Evolutionary conservation across 2,888 invertebrate genomes (phyloP).

Genomic region (Gordius sp.): DNA sequence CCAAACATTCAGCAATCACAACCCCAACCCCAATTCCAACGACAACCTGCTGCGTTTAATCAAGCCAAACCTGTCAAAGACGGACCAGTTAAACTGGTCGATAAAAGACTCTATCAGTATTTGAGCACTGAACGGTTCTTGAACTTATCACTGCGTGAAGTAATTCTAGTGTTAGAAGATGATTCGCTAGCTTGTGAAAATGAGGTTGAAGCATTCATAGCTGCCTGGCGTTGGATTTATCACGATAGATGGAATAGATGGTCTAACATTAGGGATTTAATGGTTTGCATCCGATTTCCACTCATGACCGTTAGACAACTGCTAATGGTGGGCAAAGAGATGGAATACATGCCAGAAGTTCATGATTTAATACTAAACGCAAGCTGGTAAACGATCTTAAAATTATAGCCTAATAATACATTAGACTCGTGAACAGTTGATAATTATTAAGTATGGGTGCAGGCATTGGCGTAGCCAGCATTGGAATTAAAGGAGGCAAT

Average conservation of each 20-base stretch:
- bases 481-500: too few species aligned
- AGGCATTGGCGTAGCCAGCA: too few species aligned
- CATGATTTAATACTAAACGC: neutral
- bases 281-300: neutral
- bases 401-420: too few species aligned
- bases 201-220: neutral
- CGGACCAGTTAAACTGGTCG: neutral
- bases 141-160: neutral
- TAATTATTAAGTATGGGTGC: too few species aligned
- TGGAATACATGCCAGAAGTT: neutral
- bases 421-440: too few species aligned
- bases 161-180: neutral
- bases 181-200: neutral
- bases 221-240: constrained; percentile 1
- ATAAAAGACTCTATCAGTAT: neutral
- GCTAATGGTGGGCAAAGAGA: neutral
- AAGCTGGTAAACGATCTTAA: too few species aligned
- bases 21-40: too few species aligned
- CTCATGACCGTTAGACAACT: neutral
- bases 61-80: too few species aligned
- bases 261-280: neutral
- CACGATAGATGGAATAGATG: neutral
- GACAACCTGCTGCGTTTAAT: too few species aligned
- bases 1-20: too few species aligned
- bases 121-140: neutral